Conservation (phyloP, 2,888 invertebrate genomes). For the Brassicogethes aeneus region DNA sequence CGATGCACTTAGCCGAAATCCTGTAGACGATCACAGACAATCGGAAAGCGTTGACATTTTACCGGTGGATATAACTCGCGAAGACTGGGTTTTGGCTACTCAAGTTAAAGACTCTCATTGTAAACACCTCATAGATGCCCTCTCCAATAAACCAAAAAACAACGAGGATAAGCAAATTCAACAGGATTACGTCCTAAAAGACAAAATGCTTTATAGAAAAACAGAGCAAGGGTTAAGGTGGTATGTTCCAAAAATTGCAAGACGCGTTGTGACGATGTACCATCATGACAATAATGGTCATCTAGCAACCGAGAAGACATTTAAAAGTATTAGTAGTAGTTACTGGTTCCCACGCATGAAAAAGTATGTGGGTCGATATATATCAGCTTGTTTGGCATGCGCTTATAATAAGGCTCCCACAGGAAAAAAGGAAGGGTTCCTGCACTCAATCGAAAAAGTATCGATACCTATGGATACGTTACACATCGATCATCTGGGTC, state of each 20-base stretch:
- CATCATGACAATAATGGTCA: slow-evolving; percentile 25
- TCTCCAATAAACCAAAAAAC: slow-evolving; percentile 8
- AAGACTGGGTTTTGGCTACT: slow-evolving; percentile 2
- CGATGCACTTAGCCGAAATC: slow-evolving; percentile 23
- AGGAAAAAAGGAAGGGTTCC: slow-evolving; percentile 14
- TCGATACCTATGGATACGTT: slow-evolving; percentile 18
- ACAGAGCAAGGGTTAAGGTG: slow-evolving; percentile 14
- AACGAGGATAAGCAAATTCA: too few species aligned
- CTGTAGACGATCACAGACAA: slow-evolving; percentile 5
- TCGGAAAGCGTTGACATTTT: slow-evolving; percentile 4
- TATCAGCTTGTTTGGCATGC: too few species aligned
- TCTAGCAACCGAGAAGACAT: too few species aligned
- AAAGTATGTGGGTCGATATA: too few species aligned
- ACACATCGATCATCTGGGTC: slow-evolving; percentile 22
- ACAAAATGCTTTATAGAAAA: slow-evolving; percentile 7
- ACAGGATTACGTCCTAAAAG: too few species aligned
- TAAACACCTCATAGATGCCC: slow-evolving; percentile 8
- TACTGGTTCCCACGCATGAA: slow-evolving; percentile 24
- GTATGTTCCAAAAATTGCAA: slow-evolving; percentile 26
- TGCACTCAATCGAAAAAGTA: slow-evolving; percentile 19
- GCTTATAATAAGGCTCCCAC: slow-evolving; percentile 23
- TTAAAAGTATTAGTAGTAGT: slow-evolving; percentile 6
- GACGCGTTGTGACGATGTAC: slow-evolving; percentile 12
- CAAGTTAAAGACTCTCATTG: slow-evolving; percentile 5
- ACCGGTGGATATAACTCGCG: background rate